phyloP scores from a whole-genome alignment of 2,888 invertebrate genomes.

The Troides helena region DNA sequence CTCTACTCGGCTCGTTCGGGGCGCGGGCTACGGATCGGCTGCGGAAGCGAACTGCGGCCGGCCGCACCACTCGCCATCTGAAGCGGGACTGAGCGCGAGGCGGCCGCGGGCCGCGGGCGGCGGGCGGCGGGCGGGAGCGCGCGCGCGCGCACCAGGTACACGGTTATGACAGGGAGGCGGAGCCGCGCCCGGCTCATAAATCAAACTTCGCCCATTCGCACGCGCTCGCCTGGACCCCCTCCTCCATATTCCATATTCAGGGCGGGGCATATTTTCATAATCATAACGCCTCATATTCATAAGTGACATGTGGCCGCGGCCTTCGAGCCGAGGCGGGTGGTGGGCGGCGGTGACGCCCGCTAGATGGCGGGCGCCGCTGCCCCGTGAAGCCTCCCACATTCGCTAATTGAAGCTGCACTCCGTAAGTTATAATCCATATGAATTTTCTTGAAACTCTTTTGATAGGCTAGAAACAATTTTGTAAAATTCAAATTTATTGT shows the following conservation, averaged over 20 bases:
- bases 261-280: constrained; percentile 81
- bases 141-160: constrained; percentile 82
- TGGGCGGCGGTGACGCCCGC: constrained; percentile 61
- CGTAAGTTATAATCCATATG: constrained; percentile 69
- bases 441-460: constrained; percentile 38
- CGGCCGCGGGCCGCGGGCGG: constrained; percentile 61
- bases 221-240: constrained; percentile 82
- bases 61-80: constrained; percentile 78
- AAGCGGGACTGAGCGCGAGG: constrained; percentile 77
- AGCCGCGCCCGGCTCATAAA: constrained; percentile 83
- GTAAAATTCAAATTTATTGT: not conserved
- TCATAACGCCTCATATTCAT: constrained; percentile 81
- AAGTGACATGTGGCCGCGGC: constrained; percentile 71
- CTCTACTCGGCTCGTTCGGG: constrained; percentile 40
- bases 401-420: constrained; percentile 71
- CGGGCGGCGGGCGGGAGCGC: constrained; percentile 50
- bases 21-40: constrained; percentile 46
- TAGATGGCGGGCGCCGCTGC: constrained; percentile 71
- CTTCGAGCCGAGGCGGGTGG: constrained; percentile 62
- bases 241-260: constrained; percentile 82
- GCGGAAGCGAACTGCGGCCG: constrained; percentile 59
- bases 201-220: constrained; percentile 83
- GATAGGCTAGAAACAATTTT: constrained; percentile 1
- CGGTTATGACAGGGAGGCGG: constrained; percentile 86
- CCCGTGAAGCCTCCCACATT: constrained; percentile 72